A percentile compares a stretch with the other conserved stretches of the same genome.
These are phyloP conservation scores for Hydrocynus forskahlii DNA, from an alignment of 2,797 vertebrate genomes.

Conservation along the genomic window DNA sequence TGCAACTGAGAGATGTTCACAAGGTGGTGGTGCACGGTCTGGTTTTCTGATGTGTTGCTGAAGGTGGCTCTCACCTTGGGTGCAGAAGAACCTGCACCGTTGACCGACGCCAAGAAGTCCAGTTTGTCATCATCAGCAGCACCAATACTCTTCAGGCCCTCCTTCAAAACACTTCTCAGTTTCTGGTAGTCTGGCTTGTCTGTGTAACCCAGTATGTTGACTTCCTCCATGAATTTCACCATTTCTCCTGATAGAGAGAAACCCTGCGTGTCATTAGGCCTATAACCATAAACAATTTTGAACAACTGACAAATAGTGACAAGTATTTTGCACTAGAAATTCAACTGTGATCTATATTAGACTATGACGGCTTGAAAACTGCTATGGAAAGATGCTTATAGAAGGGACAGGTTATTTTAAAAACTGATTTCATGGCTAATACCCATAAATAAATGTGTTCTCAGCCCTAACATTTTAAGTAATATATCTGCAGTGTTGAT, in stretches of 20 bases:
- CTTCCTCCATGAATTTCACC: slow-evolving; percentile 87
- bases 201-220: slow-evolving; percentile 83
- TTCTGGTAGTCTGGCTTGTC: slow-evolving; percentile 87
- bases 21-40: not conserved
- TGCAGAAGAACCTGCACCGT: slow-evolving; percentile 64
- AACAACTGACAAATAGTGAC: no score
- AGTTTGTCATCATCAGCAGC: slow-evolving; percentile 84
- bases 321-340: no score
- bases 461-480: no score
- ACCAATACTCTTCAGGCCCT: slow-evolving; percentile 83
- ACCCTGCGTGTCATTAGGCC: not conserved
- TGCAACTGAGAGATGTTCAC: not conserved
- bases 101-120: slow-evolving; percentile 75
- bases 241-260: slow-evolving; percentile 82
- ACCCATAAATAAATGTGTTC: no score
- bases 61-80: slow-evolving; percentile 67
- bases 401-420: no score
- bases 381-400: no score
- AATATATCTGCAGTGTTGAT: no score
- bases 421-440: no score
- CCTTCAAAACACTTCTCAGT: slow-evolving; percentile 84
- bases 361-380: no score
- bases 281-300: not conserved
- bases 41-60: not conserved
- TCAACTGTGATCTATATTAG: no score